Conservation (phyloP, 2,888 invertebrate genomes). For the Lottia scabra region DNA sequence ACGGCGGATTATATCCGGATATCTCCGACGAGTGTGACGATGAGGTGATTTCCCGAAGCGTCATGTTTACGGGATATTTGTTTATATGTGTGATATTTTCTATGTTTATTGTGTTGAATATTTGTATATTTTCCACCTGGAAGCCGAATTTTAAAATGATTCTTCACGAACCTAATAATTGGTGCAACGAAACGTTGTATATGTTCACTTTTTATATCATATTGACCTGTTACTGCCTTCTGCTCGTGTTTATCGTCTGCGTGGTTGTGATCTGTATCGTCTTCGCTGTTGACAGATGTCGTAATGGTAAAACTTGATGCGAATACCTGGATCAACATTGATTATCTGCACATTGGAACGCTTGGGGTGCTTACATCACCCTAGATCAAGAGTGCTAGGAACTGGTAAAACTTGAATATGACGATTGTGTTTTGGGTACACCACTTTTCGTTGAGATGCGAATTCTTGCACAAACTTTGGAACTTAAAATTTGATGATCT, state of each 20-base stretch:
- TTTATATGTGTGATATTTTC: background rate
- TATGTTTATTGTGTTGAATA: background rate
- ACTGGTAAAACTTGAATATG: no score
- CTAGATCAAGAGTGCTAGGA: no score
- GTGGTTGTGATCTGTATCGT: background rate
- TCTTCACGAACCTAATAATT: background rate
- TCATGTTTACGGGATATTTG: background rate
- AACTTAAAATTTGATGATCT: no score
- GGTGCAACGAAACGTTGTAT: constrained; percentile 2
- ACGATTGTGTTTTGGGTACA: no score
- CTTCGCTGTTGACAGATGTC: background rate
- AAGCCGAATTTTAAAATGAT: background rate
- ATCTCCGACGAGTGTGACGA: constrained; percentile 84
- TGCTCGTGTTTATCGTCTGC: background rate
- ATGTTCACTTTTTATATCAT: background rate
- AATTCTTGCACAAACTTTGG: no score
- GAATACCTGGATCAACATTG: no score
- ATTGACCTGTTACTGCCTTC: background rate
- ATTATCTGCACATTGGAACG: no score
- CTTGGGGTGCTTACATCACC: no score
- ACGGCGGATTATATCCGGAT: constrained; percentile 59
- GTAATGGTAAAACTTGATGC: background rate
- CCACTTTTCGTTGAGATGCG: no score
- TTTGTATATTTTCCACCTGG: background rate
- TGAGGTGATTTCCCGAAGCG: constrained; percentile 72